These are phyloP conservation scores for Phylloscopus trochilus DNA, from an alignment of 2,113 vertebrate species.

Conservation along the genomic window DNA sequence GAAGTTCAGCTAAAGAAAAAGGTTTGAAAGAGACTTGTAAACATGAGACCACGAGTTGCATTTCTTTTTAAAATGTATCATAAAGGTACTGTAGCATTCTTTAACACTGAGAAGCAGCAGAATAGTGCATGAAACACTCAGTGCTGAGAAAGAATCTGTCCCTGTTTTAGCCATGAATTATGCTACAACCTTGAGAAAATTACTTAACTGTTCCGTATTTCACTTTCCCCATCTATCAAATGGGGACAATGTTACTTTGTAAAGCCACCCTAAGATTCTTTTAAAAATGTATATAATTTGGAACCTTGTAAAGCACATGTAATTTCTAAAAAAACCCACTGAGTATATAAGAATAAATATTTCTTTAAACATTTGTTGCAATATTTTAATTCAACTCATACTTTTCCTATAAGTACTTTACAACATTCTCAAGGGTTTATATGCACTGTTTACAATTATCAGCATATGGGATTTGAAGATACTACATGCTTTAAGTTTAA, in stretches of 20 bases:
- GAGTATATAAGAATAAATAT: neutral
- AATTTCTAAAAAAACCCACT: neutral
- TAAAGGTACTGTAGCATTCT: neutral
- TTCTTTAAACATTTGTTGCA: neutral
- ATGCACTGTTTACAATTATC: neutral
- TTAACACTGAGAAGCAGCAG: neutral
- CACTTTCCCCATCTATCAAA: neutral
- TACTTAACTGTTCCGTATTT: neutral
- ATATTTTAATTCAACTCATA: slow-evolving; percentile 11
- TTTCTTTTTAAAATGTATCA: neutral
- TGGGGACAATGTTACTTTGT: neutral
- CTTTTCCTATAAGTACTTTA: neutral
- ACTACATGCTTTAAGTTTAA: neutral
- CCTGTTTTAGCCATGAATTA: neutral
- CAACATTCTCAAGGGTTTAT: slow-evolving; percentile 10
- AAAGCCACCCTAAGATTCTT: neutral
- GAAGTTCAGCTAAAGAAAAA: neutral
- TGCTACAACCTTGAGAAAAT: neutral
- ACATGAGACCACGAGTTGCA: neutral
- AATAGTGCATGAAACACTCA: neutral
- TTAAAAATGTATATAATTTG: neutral
- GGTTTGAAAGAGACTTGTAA: neutral
- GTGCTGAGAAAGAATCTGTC: neutral
- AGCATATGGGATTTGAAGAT: neutral
- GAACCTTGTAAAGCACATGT: neutral